Conservation (phyloP, 2,113 vertebrate species). For the Notothenia coriiceps region DNA sequence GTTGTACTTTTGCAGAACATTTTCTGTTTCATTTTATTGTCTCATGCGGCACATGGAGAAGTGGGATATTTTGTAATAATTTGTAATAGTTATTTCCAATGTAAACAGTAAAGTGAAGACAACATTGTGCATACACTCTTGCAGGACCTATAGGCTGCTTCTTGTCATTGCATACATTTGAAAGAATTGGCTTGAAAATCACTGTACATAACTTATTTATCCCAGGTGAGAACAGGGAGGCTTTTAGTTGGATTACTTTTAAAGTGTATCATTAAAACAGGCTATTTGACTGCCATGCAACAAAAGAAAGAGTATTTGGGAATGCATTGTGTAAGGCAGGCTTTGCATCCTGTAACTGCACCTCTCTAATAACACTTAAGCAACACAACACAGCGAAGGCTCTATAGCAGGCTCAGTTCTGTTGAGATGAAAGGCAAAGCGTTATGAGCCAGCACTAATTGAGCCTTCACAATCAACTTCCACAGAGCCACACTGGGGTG, state of each 20-base stretch:
- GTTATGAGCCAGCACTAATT: constrained; percentile 82
- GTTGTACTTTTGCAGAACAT: not conserved
- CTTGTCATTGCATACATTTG: constrained; percentile 16
- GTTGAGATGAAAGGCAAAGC: constrained; percentile 76
- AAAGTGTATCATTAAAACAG: constrained; percentile 8
- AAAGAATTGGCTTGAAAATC: constrained; percentile 40
- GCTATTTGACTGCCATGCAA: constrained; percentile 20
- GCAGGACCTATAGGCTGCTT: not conserved
- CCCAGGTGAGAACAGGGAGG: constrained; percentile 25
- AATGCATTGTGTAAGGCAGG: constrained; percentile 5
- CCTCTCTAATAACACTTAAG: constrained; percentile 39
- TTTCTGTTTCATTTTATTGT: not conserved
- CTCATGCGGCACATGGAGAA: not conserved
- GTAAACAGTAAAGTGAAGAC: not conserved
- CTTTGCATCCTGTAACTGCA: constrained; percentile 34
- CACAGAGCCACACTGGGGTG: constrained; percentile 53
- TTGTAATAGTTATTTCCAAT: not conserved
- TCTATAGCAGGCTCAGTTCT: constrained; percentile 44
- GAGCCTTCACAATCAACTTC: constrained; percentile 74
- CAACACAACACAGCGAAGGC: constrained; percentile 37
- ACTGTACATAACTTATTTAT: constrained; percentile 27
- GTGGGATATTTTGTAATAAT: not conserved
- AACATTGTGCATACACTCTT: not conserved
- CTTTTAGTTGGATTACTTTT: constrained; percentile 35
- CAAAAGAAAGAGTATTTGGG: constrained; percentile 20